phyloP scores from a whole-genome alignment of 1,140 invertebrate genomes.

The Bemisia tabaci region DNA sequence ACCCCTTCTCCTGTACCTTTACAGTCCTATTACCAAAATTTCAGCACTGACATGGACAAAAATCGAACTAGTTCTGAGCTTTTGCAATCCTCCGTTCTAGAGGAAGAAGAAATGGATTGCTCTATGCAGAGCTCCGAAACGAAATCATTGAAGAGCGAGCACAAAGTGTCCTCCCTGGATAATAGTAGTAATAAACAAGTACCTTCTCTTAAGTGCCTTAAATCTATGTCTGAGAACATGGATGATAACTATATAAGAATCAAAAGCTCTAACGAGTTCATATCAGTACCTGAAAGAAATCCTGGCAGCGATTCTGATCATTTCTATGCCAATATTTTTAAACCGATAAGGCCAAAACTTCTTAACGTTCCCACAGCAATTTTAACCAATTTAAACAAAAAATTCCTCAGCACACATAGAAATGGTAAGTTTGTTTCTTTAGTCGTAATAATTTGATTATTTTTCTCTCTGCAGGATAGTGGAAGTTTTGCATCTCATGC shows the following conservation, averaged over 20 bases:
- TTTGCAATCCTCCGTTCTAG: neutral
- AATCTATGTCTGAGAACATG: neutral
- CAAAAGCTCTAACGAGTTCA: neutral
- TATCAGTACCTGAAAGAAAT: neutral
- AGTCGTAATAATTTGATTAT: too few relatives aligned
- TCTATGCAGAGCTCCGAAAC: neutral
- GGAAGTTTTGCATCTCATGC: too few relatives aligned
- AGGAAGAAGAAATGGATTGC: neutral
- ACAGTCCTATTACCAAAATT: neutral
- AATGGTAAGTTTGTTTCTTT: neutral
- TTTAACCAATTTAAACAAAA: constrained; percentile 17
- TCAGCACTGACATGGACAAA: neutral
- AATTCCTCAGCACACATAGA: constrained; percentile 19
- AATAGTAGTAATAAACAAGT: neutral
- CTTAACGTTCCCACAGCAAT: constrained; percentile 35
- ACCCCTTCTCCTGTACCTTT: constrained; percentile 55
- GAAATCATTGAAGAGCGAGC: neutral
- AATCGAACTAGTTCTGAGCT: neutral
- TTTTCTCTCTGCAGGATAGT: too few relatives aligned
- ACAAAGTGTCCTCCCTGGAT: neutral
- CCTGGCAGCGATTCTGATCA: constrained; percentile 13
- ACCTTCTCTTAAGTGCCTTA: neutral
- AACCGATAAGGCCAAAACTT: constrained; percentile 34
- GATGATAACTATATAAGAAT: neutral
- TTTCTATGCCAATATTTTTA: constrained; percentile 26